Evolutionary conservation across 2,113 vertebrate species (phyloP).

Genomic region (Psophia crepitans): DNA sequence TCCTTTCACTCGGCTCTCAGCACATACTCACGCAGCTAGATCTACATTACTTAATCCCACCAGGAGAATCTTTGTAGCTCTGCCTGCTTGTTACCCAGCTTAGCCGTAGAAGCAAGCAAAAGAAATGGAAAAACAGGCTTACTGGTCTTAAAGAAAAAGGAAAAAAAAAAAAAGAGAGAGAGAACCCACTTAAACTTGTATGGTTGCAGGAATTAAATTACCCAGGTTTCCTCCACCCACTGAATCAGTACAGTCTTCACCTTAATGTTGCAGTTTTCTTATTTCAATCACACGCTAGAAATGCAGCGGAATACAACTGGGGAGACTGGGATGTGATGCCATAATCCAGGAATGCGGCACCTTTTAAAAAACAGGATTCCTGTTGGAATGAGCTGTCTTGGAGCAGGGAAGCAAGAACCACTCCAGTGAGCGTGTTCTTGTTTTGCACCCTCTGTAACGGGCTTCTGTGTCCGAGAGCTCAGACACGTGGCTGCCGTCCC

Average conservation of each 20-base stretch:
- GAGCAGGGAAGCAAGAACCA: neutral
- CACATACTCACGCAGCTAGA: neutral
- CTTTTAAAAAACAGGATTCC: neutral
- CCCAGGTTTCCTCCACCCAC: neutral
- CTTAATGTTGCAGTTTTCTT: neutral
- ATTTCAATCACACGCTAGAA: neutral
- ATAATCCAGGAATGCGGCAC: neutral
- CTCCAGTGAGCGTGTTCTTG: neutral
- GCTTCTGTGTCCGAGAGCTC: slow-evolving; percentile 76
- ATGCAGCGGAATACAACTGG: neutral
- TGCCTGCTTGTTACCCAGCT: neutral
- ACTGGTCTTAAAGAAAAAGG: neutral
- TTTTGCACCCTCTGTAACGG: slow-evolving; percentile 58
- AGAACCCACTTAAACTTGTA: neutral
- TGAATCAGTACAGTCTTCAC: neutral
- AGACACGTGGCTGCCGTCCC: slow-evolving; percentile 72
- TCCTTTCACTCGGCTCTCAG: neutral
- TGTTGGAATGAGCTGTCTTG: neutral
- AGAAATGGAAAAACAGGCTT: neutral
- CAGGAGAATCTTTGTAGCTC: neutral
- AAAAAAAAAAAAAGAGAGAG: neutral
- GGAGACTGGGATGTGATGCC: neutral
- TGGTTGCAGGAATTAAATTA: neutral
- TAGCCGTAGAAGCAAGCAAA: neutral
- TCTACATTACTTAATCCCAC: neutral